Percentiles rank a stretch among this genome's conserved stretches.
These are phyloP conservation scores for Petrolisthes manimaculis DNA, from an alignment of 2,888 invertebrate species.

Conservation along the genomic window DNA sequence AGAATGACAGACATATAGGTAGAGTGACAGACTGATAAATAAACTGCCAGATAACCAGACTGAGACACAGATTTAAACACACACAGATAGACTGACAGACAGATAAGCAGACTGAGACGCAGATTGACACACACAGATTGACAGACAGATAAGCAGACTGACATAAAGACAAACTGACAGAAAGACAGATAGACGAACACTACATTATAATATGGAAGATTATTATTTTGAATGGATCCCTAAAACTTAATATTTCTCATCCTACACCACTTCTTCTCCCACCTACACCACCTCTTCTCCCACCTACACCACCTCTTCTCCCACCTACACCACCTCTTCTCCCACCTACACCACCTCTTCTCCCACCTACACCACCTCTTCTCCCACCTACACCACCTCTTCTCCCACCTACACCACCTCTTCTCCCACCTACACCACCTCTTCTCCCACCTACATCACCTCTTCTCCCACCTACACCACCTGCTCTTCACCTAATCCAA, in stretches of 20 bases:
- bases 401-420: not conserved
- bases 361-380: no score
- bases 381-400: not conserved
- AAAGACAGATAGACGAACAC: no score
- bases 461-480: not conserved
- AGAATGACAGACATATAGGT: not conserved
- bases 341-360: no score
- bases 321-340: no score
- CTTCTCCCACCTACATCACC: not conserved
- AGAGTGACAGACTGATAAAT: not conserved
- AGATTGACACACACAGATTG: not conserved
- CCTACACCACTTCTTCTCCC: no score
- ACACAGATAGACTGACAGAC: not conserved
- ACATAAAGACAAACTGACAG: not conserved
- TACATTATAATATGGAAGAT: no score
- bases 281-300: no score
- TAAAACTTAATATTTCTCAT: no score
- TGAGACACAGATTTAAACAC: not conserved
- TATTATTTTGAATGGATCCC: no score
- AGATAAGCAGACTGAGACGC: no score
- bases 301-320: no score
- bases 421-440: not conserved
- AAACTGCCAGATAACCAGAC: not conserved
- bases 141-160: not conserved
- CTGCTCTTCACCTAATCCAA: not conserved